These are phyloP conservation scores for Labroides dimidiatus DNA, from an alignment of 2,797 vertebrate species.

Conservation along the genomic window DNA sequence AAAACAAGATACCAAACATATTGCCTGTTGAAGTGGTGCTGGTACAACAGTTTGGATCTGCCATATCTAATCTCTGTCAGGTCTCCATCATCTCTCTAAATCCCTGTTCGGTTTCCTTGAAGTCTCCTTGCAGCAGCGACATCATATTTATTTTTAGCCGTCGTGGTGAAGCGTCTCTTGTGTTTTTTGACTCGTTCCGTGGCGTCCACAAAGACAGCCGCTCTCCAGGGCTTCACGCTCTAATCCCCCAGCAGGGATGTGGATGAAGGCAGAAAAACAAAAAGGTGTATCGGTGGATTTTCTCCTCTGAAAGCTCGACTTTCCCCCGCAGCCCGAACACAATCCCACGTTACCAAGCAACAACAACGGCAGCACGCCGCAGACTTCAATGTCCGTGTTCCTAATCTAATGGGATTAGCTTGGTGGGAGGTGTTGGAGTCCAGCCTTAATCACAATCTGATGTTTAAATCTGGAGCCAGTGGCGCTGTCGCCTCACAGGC, in stretches of 20 bases:
- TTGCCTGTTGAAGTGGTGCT: background rate
- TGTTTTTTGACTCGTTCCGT: background rate
- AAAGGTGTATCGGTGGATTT: slow-evolving; percentile 54
- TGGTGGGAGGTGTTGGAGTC: slow-evolving; percentile 39
- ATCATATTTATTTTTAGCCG: slow-evolving; percentile 8
- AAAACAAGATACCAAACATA: no score
- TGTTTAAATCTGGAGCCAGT: slow-evolving; percentile 3
- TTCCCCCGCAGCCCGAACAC: slow-evolving; percentile 30
- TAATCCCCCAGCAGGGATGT: slow-evolving; percentile 48
- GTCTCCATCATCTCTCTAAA: background rate
- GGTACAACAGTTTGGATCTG: background rate
- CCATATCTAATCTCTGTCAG: background rate
- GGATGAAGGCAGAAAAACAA: slow-evolving; percentile 43
- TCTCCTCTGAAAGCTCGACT: slow-evolving; percentile 43
- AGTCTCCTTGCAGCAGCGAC: background rate
- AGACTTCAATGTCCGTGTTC: slow-evolving; percentile 29
- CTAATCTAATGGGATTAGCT: slow-evolving; percentile 59
- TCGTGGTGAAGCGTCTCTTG: background rate
- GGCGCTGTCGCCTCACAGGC: background rate
- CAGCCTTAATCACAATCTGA: slow-evolving; percentile 10
- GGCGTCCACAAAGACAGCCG: slow-evolving; percentile 10
- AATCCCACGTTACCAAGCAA: slow-evolving; percentile 55
- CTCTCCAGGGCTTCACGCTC: slow-evolving; percentile 3
- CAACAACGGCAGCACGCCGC: slow-evolving; percentile 44
- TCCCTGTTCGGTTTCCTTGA: slow-evolving; percentile 14